phyloP scores from a whole-genome alignment of 2,113 vertebrate genomes.

The Cranoglanis bouderius region DNA sequence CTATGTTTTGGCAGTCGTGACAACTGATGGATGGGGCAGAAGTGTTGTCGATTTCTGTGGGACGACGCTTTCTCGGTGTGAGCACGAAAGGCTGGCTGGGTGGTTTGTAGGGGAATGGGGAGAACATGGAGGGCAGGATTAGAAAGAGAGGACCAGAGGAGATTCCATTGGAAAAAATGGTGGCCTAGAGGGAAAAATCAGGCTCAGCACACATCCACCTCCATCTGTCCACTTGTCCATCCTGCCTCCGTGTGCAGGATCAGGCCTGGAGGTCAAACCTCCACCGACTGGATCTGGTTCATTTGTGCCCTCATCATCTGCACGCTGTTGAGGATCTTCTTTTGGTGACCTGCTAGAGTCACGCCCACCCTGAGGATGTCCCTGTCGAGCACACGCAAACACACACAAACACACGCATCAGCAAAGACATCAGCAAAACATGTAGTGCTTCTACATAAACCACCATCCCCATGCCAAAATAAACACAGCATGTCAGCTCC shows the following conservation, averaged over 20 bases:
- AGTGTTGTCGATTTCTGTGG: slow-evolving; percentile 23
- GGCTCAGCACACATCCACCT: slow-evolving; percentile 63
- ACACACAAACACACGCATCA: slow-evolving; percentile 17
- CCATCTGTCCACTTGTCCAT: slow-evolving; percentile 47
- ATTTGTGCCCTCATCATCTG: slow-evolving; percentile 99
- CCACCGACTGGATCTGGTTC: slow-evolving; percentile 99
- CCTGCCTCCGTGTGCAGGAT: slow-evolving; percentile 44
- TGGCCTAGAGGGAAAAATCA: slow-evolving; percentile 65
- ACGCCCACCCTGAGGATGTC: slow-evolving; percentile 97
- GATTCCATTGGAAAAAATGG: slow-evolving; percentile 43
- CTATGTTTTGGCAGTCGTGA: slow-evolving; percentile 29
- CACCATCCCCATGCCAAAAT: slow-evolving; percentile 26
- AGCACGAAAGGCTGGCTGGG: slow-evolving; percentile 47
- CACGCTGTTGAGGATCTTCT: slow-evolving; percentile 99
- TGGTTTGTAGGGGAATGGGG: slow-evolving; percentile 44
- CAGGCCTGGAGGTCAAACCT: slow-evolving; percentile 84
- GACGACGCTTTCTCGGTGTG: slow-evolving; percentile 46
- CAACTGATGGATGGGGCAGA: slow-evolving; percentile 9
- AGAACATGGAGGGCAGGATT: slow-evolving; percentile 35
- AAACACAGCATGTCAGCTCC: slow-evolving; percentile 37
- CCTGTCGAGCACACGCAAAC: slow-evolving; percentile 71
- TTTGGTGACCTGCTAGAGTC: slow-evolving; percentile 97
- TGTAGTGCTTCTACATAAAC: slow-evolving; percentile 15
- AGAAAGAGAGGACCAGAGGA: slow-evolving; percentile 51
- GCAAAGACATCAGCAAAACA: slow-evolving; percentile 27